A percentile compares a stretch with the other conserved stretches of the same genome.
Evolutionary conservation across 2,888 invertebrate species (phyloP).

Genomic region (Dynastes hyllus): DNA sequence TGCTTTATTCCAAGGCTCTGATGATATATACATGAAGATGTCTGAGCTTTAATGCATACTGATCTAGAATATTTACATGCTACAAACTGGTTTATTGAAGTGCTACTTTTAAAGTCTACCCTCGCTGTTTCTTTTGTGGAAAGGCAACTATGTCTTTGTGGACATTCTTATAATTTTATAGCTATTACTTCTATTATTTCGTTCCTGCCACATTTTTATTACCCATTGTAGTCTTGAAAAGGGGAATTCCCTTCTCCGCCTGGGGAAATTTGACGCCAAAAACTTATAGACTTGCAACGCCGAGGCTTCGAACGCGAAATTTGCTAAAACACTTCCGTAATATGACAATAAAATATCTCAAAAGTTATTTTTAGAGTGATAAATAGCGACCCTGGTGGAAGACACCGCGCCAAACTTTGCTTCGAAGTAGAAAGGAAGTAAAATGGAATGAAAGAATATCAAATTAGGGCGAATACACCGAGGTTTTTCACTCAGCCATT

Average conservation of each 20-base stretch:
- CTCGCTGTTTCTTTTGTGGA: no score
- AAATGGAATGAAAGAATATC: conserved; percentile 59
- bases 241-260: not conserved
- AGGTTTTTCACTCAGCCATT: conserved; percentile 54
- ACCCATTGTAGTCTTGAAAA: not conserved
- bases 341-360: conserved; percentile 43
- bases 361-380: conserved; percentile 42
- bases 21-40: not conserved
- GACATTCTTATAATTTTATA: no score
- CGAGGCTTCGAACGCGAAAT: conserved; percentile 6
- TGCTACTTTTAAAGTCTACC: no score
- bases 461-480: conserved; percentile 58
- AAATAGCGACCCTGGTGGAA: conserved; percentile 35
- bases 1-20: not conserved
- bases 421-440: conserved; percentile 35
- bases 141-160: no score
- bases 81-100: not conserved
- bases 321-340: conserved; percentile 33
- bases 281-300: not conserved
- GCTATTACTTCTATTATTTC: no score
- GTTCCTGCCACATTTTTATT: not conserved
- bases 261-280: not conserved
- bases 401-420: conserved; percentile 18
- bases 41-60: conserved; percentile 5
- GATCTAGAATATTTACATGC: not conserved